phyloP scores from a whole-genome alignment of 2,113 vertebrate species.

The Tupaia tana region DNA sequence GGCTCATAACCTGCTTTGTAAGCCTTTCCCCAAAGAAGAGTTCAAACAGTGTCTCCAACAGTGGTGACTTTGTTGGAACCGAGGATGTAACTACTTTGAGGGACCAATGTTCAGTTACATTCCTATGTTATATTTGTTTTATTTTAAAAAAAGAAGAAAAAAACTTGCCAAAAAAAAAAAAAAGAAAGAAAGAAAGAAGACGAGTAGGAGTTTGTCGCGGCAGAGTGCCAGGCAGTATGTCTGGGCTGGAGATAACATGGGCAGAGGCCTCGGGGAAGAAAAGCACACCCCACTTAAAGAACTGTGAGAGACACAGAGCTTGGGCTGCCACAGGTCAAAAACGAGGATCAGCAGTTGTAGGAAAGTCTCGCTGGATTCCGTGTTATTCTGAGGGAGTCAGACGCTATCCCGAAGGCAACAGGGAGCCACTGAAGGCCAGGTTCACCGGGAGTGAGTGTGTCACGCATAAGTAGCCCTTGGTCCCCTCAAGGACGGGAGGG shows the following conservation, averaged over 20 bases:
- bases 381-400: not conserved
- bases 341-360: not conserved
- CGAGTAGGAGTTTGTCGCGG: not conserved
- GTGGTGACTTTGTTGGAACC: conserved; percentile 26
- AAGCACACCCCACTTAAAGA: not conserved
- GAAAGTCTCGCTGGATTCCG: not conserved
- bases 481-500: not conserved
- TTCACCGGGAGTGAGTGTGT: not conserved
- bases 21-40: conserved; percentile 52
- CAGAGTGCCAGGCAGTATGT: not conserved
- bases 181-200: not conserved
- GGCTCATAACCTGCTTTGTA: not conserved
- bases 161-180: too few species aligned
- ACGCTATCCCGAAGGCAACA: not conserved
- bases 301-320: not conserved
- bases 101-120: conserved; percentile 57
- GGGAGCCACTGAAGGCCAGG: not conserved
- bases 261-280: not conserved
- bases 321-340: not conserved
- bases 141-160: conserved; percentile 71
- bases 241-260: not conserved
- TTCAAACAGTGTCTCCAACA: not conserved
- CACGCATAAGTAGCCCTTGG: not conserved
- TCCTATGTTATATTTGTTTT: conserved; percentile 64
- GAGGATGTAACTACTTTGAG: conserved; percentile 42